Base-by-base conservation (phyloP, 2,113 vertebrate genomes). In the Clarias macrocephalus region DNA sequence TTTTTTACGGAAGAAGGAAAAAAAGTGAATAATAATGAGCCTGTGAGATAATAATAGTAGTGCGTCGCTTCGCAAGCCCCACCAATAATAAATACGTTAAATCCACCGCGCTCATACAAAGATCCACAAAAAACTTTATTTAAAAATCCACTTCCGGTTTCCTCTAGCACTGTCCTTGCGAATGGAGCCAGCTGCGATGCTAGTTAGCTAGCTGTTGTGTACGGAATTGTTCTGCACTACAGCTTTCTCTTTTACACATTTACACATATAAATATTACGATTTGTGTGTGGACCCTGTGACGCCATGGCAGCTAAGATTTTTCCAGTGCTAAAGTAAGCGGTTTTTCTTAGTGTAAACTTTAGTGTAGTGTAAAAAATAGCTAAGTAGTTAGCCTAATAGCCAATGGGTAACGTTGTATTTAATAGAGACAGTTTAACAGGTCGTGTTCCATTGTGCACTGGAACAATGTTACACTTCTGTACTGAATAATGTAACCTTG, bases 271-370 rank as follows among this genome's bases (percentile, higher is more conserved):
- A 7, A 19, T 28, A 42, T 15, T 28, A 28, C 13, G n/a, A 21
- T 80, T 52, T 10, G 7, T 48, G 56, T 0, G 19, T 48, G 30
- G 10, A 62, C 48, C 16, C 13, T 42, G 68, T 13, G 62, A n/a
- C 68, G 48, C 3, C 54, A 97, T 97, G 96, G 95, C 95, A 12
- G 89, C 94, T 56, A 93, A 88, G 86, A 86, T 96, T 30, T 85
- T 95, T 10, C 95, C 95, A 2, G 84, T 94, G 0, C 15, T 95
- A 30, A 96, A 95, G 96, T 97, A 90, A 95, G 95, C 94, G 15
- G 87, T 33, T 59, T 48, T 30, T 88, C 88, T 77, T 25, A 18
- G 0, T 3, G 54, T 33, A 33, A 33, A 33, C 33, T 33, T 33
- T 33, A 33, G 1, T 33, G 33, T 37, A 37, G 33, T 37, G 2